These are phyloP conservation scores for Coboldia fuscipes DNA, from an alignment of 1,140 invertebrate species.

Conservation along the genomic window DNA sequence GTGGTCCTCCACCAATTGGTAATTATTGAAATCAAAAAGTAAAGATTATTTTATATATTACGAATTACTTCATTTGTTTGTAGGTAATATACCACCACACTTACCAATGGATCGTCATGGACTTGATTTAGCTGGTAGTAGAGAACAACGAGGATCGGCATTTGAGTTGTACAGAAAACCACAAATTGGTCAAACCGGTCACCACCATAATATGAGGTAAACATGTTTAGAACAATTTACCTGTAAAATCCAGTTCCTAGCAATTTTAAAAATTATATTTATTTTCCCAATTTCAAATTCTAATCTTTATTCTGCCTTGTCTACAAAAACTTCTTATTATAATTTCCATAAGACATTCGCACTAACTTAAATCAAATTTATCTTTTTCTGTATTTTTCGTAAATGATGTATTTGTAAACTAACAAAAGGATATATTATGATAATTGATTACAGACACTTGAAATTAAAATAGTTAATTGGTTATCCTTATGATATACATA, in stretches of 20 bases:
- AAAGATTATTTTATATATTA: background rate
- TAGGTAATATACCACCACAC: constrained; percentile 17
- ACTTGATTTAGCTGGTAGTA: constrained; percentile 56
- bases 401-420: no score
- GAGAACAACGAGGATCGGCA: constrained; percentile 79
- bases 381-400: no score
- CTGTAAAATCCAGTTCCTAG: no score
- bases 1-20: constrained; percentile 14
- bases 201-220: constrained; percentile 53
- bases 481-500: no score
- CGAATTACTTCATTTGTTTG: background rate
- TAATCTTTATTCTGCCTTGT: background rate
- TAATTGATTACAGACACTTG: no score
- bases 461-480: no score
- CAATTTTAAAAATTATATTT: no score
- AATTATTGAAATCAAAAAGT: background rate
- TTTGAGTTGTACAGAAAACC: constrained; percentile 89
- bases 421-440: no score
- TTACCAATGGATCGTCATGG: constrained; percentile 19
- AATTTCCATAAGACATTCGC: no score
- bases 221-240: no score
- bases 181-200: constrained; percentile 24
- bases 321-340: constrained; percentile 1
- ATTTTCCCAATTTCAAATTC: background rate
- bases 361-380: no score